Evolutionary conservation across 2,888 invertebrate genomes (phyloP), one percentile per base, ranked within the genome.

Genomic region (Eretmocerus hayati): DNA sequence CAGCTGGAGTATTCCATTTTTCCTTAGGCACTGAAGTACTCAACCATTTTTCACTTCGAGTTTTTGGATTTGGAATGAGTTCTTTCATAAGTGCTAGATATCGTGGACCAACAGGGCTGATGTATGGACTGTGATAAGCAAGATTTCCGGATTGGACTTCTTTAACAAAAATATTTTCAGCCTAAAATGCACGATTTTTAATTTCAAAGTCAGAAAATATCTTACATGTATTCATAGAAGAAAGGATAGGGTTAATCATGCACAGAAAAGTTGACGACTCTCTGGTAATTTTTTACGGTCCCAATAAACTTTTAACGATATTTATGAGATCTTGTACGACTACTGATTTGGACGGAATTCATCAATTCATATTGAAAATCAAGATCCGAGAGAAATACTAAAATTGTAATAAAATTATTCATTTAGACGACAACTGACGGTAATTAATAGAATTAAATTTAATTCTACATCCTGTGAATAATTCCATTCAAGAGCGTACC

Each of bases 71-170:
- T 0, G 80, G 78, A 41, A 87, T 84, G 1, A 84, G 78, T 62
- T 81, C 68, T 21, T 74, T 77, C 47, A 89, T 63, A 56, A 82
- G 80, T 42, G 80, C 75, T 2, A 82, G 66, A 36, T 91, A 75
- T 32, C 74, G 78, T 0, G 85, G 82, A 19, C 85, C 87, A 54
- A 84, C 83, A 31, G 80, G 77, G 2, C 80, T 75, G 60, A 94
- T 89, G 59, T 90, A 90, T 46, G 81, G 79, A 50, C 90, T 90
- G 66, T 94, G 93, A 63, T 92, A 94, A 0, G 94, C 89, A 58
- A 91, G 88, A 62, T 90, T 89, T 43, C 88, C 83, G 61, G 89
- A 88, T 21, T 87, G 83, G 0, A 94, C 90, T 61, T 87, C 83
- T 53, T 83, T 81, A 0, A 89, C 90, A 62, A 90, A 90, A 38